Base-by-base conservation (phyloP, 2,113 vertebrate species). In the Fukomys damarensis region DNA sequence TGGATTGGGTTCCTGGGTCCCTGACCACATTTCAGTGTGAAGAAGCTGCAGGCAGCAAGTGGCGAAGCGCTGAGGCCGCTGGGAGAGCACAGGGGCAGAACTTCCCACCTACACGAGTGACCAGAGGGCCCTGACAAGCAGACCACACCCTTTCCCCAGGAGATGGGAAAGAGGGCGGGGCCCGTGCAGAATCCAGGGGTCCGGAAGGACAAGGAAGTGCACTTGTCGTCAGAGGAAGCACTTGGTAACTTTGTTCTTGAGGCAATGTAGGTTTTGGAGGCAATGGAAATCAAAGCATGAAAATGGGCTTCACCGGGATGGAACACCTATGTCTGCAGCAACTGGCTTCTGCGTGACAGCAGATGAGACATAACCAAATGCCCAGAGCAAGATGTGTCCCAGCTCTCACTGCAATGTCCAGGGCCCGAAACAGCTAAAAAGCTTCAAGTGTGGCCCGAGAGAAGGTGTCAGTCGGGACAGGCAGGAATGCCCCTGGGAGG, bases 21-120 rank as follows among this genome's bases (percentile, higher is more conserved):
- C 52, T 30, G n/a, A 20, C 20, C 63, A 74, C 30, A 74, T 76
- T 68, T 68, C 68, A 79, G 11, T 65, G 28, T 4, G 58, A 38
- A 61, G 14, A 3, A 83, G 56, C 16, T 20, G 26, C 26, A 58
- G 3, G 10, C 14, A n/a, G 49, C 1, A 0, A 20, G 41, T 10
- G 41, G 26, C 20, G 12, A 38, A 14, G 10, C 4, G 10, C 13
- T n/a, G 38, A 24, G 35, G 7, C 30, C 13, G 54, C 2, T 5
- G 43, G 43, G 1, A 43, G 66, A n/a, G 24, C 26, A 30, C 1
- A 26, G 0, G 5, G 2, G 26, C 16, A 54, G 28, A 82, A 61
- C 54, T 61, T 46, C 6, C n/a, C 16, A 83, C 35, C 14, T 4
- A 14, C 5, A 41, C 2, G 77, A 84, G n/a, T 43, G 16, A 20